Conservation (phyloP, 1,140 invertebrate species). For the Trichoplusia ni region DNA sequence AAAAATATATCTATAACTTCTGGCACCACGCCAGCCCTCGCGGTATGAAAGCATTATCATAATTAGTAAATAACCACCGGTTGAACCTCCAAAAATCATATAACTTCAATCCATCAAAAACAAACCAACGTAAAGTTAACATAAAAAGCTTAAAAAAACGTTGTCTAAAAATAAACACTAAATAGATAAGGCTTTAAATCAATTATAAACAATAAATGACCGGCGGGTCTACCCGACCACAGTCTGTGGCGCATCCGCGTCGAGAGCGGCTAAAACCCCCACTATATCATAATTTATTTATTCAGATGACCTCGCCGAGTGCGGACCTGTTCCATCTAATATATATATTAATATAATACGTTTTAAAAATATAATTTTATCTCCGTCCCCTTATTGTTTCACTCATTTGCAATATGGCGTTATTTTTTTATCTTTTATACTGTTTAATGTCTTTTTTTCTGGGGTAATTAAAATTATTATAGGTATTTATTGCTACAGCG, state of each 20-base stretch:
- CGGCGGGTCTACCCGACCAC: constrained; percentile 41
- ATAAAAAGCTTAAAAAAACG: no score
- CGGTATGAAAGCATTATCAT: no score
- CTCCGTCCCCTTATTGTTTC: constrained; percentile 56
- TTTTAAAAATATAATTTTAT: constrained; percentile 60
- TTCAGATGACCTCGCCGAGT: constrained; percentile 69
- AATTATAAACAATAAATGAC: not conserved
- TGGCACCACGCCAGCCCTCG: no score
- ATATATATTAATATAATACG: constrained; percentile 59
- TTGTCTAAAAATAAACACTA: no score
- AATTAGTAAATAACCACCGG: no score
- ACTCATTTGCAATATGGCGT: constrained; percentile 73
- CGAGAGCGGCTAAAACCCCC: constrained; percentile 58
- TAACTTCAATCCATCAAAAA: no score
- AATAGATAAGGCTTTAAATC: not conserved
- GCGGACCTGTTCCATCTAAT: constrained; percentile 59
- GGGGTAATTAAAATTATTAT: constrained; percentile 79
- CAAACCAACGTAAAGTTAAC: no score
- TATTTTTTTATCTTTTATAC: constrained; percentile 64
- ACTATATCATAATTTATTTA: constrained; percentile 80
- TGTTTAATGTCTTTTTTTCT: constrained; percentile 75
- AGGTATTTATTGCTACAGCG: constrained; percentile 75
- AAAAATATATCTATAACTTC: no score
- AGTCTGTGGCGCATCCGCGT: constrained; percentile 53
- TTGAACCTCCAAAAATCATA: no score